A percentile compares a stretch with the other conserved stretches of the same genome.
These are phyloP conservation scores for Epinephelus malabaricus DNA, from an alignment of 2,797 vertebrate species.

Conservation along the genomic window DNA sequence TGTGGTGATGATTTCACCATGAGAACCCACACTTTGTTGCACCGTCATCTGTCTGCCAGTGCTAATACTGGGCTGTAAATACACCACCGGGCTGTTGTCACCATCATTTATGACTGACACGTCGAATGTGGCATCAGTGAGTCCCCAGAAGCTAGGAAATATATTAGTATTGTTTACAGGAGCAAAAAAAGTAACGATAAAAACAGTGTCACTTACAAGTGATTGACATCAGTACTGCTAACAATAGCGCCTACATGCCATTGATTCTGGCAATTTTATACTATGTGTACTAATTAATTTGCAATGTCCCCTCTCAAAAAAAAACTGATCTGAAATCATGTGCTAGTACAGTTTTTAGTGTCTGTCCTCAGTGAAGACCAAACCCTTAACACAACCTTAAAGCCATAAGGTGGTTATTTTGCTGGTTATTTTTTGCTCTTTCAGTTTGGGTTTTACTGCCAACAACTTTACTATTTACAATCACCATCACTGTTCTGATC, in stretches of 20 bases:
- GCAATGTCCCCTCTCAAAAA: too few species aligned
- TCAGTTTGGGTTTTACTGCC: background rate
- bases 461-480: background rate
- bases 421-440: background rate
- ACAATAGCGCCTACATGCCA: background rate
- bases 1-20: slow-evolving; percentile 8
- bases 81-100: slow-evolving; percentile 9
- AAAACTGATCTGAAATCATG: too few species aligned
- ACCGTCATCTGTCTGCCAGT: slow-evolving; percentile 19
- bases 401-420: too few species aligned
- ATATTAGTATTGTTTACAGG: slow-evolving; percentile 3
- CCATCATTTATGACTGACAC: slow-evolving; percentile 18
- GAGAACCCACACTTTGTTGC: slow-evolving; percentile 10
- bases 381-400: background rate
- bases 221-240: background rate
- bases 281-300: too few species aligned
- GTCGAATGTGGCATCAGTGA: slow-evolving; percentile 8
- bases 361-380: background rate
- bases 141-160: background rate
- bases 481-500: background rate
- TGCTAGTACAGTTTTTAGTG: background rate
- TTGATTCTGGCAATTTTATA: too few species aligned
- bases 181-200: background rate
- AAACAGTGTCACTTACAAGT: background rate
- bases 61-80: slow-evolving; percentile 21